Conservation (phyloP, 2,797 vertebrate species). For the Hafferia zeledoni region DNA sequence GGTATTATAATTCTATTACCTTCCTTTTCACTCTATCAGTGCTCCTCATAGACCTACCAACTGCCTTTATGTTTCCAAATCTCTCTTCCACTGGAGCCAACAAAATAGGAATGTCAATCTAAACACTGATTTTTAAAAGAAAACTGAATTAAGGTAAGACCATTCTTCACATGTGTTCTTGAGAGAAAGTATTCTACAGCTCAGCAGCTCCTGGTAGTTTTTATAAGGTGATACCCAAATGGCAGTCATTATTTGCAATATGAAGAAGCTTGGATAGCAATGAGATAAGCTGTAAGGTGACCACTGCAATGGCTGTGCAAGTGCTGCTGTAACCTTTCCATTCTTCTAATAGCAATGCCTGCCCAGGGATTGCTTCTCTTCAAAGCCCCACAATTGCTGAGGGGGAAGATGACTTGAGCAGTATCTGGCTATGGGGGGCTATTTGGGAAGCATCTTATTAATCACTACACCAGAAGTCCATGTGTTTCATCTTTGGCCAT, state of each 20-base stretch:
- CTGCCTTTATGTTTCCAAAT: neutral
- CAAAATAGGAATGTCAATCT: neutral
- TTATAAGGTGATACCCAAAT: neutral
- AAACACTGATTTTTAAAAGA: neutral
- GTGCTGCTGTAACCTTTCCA: rapidly evolving
- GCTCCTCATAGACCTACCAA: neutral
- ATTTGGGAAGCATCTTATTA: neutral
- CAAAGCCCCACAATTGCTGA: rapidly evolving
- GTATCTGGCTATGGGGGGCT: neutral
- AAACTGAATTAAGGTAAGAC: neutral
- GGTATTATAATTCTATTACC: neutral
- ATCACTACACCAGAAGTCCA: neutral
- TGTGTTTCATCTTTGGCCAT: neutral
- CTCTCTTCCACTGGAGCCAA: neutral
- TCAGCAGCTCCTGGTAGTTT: neutral
- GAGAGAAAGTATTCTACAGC: neutral
- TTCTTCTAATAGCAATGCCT: neutral
- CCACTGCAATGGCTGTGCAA: neutral
- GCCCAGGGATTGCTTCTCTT: neutral
- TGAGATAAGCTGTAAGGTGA: neutral
- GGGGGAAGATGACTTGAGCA: rapidly evolving
- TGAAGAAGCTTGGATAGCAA: neutral
- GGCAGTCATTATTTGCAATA: neutral
- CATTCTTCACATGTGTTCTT: rapidly evolving
- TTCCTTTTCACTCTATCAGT: neutral